Percentiles rank a stretch among this genome's conserved stretches.
Evolutionary conservation across 2,888 invertebrate genomes (phyloP).

Genomic region (Aporophyla nigra): DNA sequence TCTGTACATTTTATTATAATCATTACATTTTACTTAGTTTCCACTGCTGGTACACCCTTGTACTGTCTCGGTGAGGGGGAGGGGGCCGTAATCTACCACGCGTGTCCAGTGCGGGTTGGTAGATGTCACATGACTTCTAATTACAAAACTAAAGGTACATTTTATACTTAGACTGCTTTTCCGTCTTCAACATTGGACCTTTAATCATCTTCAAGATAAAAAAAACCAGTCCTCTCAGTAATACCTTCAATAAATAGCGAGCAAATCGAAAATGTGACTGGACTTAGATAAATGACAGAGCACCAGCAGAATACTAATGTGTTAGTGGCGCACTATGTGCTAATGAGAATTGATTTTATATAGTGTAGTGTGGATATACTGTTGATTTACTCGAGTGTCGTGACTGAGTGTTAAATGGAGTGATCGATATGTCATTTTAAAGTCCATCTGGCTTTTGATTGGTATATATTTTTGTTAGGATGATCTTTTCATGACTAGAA

Average conservation of each 20-base stretch:
- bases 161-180: background rate
- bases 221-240: constrained; percentile 21
- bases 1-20: too few species aligned
- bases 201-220: constrained; percentile 1
- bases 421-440: constrained; percentile 21
- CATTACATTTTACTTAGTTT: too few species aligned
- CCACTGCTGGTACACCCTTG: too few species aligned
- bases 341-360: constrained; percentile 65
- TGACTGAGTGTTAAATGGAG: constrained; percentile 6
- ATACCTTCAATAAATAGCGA: constrained; percentile 47
- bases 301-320: constrained; percentile 58
- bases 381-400: constrained; percentile 41
- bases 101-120: too few species aligned
- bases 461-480: background rate
- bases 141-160: background rate
- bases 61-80: too few species aligned
- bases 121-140: too few species aligned
- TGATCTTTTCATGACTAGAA: background rate
- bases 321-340: constrained; percentile 41
- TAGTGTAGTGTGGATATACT: constrained; percentile 33
- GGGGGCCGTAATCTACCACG: too few species aligned
- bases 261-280: constrained; percentile 60
- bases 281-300: constrained; percentile 61
- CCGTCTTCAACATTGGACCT: background rate
- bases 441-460: background rate